These are phyloP conservation scores for Galeopsomyia nigrocyanea DNA, from an alignment of 2,888 invertebrate genomes.

Conservation along the genomic window DNA sequence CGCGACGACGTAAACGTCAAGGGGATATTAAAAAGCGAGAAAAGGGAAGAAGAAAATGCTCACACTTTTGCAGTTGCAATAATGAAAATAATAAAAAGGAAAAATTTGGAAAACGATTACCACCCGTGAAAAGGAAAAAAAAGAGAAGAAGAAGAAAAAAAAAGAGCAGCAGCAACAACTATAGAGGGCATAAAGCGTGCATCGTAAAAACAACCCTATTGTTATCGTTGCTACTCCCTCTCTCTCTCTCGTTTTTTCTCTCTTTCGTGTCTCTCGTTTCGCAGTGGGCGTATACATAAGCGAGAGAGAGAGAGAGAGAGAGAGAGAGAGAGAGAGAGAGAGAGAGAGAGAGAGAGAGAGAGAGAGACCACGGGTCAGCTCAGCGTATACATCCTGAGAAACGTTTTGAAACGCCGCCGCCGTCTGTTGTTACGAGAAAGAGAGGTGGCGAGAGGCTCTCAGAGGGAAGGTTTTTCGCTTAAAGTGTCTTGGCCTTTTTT, in stretches of 20 bases:
- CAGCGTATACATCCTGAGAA: conserved; percentile 28
- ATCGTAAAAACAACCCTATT: conserved; percentile 65
- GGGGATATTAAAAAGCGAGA: conserved; percentile 35
- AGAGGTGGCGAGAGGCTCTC: no score
- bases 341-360: conserved; percentile 31
- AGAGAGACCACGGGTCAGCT: conserved; percentile 44
- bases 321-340: conserved; percentile 47
- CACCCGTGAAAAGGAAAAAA: conserved; percentile 4
- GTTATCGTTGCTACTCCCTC: conserved; percentile 56
- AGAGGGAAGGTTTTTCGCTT: no score
- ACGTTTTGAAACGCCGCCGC: no score
- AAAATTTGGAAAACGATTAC: conserved; percentile 38
- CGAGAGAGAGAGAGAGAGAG: conserved; percentile 6
- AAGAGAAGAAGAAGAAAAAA: conserved; percentile 40
- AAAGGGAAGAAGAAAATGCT: neutral
- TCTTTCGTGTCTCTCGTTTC: conserved; percentile 56
- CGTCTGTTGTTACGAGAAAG: no score
- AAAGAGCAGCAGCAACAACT: conserved; percentile 48
- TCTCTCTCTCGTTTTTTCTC: neutral
- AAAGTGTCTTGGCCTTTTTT: no score
- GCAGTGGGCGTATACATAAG: conserved; percentile 55
- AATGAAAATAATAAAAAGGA: conserved; percentile 25
- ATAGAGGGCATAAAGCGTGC: conserved; percentile 39
- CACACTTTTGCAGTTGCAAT: neutral
- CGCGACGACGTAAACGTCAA: neutral